phyloP scores from a whole-genome alignment of 2,113 vertebrate species.

The Vulpes vulpes region DNA sequence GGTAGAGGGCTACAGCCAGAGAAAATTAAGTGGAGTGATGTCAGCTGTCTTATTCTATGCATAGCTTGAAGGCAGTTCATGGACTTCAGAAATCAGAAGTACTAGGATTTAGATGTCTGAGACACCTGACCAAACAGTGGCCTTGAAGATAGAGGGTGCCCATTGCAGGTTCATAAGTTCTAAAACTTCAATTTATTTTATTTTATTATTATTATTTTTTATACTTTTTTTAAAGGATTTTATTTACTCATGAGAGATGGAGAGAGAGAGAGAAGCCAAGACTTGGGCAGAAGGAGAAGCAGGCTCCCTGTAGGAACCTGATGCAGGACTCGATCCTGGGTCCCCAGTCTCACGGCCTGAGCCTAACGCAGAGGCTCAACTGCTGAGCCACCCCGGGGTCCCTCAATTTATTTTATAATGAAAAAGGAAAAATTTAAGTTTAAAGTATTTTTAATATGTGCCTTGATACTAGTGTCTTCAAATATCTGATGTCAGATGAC shows the following conservation, averaged over 20 bases:
- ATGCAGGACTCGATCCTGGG: too few species aligned
- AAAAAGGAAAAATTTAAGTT: not conserved
- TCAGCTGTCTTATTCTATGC: not conserved
- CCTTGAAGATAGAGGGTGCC: not conserved
- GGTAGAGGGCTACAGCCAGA: not conserved
- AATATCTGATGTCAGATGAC: not conserved
- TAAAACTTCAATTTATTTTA: not conserved
- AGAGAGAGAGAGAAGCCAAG: too few species aligned
- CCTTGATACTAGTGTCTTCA: not conserved
- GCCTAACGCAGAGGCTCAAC: too few species aligned
- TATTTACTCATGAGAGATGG: too few species aligned
- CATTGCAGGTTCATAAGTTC: not conserved
- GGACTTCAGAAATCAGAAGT: not conserved
- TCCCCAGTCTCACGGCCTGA: too few species aligned
- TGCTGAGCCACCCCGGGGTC: too few species aligned
- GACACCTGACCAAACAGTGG: not conserved
- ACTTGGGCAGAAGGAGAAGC: too few species aligned
- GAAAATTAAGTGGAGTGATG: not conserved
- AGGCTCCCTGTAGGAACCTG: too few species aligned
- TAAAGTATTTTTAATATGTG: not conserved
- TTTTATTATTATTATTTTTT: too few species aligned
- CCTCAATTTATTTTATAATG: not conserved
- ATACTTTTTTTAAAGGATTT: too few species aligned
- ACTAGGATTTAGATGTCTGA: not conserved
- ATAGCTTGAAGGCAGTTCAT: not conserved